Evolutionary conservation across 2,888 invertebrate genomes (phyloP).

Genomic region (Nymphalis polychloros): DNA sequence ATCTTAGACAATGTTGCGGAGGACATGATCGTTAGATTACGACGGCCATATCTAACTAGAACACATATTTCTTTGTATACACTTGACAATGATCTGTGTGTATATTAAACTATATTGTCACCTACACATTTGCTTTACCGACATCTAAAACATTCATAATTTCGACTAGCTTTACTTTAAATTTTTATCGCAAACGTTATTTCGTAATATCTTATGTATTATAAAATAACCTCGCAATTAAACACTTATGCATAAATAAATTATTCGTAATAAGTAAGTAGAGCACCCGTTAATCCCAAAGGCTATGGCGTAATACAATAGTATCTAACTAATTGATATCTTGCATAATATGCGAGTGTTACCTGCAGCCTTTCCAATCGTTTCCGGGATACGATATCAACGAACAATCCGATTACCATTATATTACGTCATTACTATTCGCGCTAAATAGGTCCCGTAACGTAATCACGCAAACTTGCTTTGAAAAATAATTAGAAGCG

Average conservation of each 20-base stretch:
- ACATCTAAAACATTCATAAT: background rate
- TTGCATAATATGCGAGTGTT: conserved; percentile 65
- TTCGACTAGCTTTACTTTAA: conserved; percentile 5
- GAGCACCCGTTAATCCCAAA: conserved; percentile 59
- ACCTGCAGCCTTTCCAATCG: conserved; percentile 53
- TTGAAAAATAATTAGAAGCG: conserved; percentile 36
- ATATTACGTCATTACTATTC: conserved; percentile 44
- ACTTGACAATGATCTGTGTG: background rate
- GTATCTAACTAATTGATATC: conserved; percentile 73
- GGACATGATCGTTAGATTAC: conserved; percentile 11
- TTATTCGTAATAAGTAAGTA: conserved; percentile 53
- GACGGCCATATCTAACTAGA: conserved; percentile 7
- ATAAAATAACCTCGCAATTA: conserved; percentile 23
- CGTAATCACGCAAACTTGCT: conserved; percentile 44
- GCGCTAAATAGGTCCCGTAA: conserved; percentile 42
- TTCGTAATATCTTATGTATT: conserved; percentile 25
- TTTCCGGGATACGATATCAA: conserved; percentile 67
- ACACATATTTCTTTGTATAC: conserved; percentile 10
- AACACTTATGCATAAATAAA: conserved; percentile 43
- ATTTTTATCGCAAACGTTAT: conserved; percentile 26
- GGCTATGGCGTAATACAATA: conserved; percentile 69
- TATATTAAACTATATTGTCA: background rate
- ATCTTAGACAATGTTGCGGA: conserved; percentile 11
- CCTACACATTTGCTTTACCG: background rate
- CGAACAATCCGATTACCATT: conserved; percentile 43